Evolutionary conservation across 2,113 vertebrate genomes (phyloP).

Genomic region (Anoura caudifer): DNA sequence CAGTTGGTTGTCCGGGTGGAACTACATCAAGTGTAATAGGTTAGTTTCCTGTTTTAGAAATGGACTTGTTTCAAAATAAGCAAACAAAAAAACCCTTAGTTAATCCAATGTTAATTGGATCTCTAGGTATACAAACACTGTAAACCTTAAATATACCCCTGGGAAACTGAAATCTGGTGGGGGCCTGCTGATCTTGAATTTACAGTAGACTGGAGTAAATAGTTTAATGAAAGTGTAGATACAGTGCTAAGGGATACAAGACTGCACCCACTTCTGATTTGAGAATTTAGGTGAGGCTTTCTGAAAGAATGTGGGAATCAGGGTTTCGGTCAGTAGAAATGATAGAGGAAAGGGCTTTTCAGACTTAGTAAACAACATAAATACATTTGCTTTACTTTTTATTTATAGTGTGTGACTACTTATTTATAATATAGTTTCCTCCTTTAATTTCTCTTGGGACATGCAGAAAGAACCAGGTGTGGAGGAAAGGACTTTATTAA

Average conservation of each 20-base stretch:
- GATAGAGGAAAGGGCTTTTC: not conserved
- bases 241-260: not conserved
- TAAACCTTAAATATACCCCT: not conserved
- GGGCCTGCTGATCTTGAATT: not conserved
- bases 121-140: not conserved
- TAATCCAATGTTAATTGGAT: not conserved
- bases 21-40: conserved; percentile 97
- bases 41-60: conserved; percentile 64
- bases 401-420: not conserved
- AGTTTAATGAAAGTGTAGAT: not conserved
- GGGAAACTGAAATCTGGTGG: not conserved
- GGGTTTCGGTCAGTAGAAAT: not conserved
- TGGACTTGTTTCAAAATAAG: not conserved
- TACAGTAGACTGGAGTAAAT: not conserved
- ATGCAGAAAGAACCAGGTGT: not conserved
- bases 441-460: not conserved
- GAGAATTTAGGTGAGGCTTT: not conserved
- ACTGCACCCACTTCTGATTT: not conserved
- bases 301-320: not conserved
- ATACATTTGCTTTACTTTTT: not conserved
- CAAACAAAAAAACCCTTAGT: not conserved
- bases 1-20: conserved; percentile 97
- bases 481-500: not conserved
- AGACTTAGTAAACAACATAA: not conserved
- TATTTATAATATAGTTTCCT: not conserved